phyloP scores from a whole-genome alignment of 1,140 invertebrate species.

The Lysiphlebus fabarum region DNA sequence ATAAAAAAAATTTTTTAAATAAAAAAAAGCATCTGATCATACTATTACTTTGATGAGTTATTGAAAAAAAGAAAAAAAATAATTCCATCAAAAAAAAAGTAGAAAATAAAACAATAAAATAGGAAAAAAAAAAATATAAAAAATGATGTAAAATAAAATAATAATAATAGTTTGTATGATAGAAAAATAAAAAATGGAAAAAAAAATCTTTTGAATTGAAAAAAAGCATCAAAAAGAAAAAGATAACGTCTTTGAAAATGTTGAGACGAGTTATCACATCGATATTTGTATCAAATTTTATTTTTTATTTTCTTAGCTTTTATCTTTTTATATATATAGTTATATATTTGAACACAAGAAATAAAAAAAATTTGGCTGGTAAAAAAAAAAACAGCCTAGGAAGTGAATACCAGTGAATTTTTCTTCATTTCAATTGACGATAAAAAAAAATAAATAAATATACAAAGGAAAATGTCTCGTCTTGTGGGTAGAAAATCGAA shows the following conservation, averaged over 20 bases:
- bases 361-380: not conserved
- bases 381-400: constrained; percentile 9
- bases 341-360: too few relatives aligned
- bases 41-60: constrained; percentile 1
- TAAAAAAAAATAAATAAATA: too few relatives aligned
- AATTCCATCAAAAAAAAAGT: too few relatives aligned
- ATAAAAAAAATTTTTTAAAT: not conserved
- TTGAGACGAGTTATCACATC: constrained; percentile 15
- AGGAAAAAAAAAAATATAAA: too few relatives aligned
- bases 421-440: too few relatives aligned
- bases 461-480: too few relatives aligned
- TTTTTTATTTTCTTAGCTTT: constrained; percentile 1
- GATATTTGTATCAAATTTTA: constrained; percentile 6
- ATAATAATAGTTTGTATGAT: too few relatives aligned
- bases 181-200: too few relatives aligned
- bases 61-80: too few relatives aligned
- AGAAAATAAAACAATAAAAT: too few relatives aligned
- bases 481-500: too few relatives aligned
- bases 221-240: constrained; percentile 9
- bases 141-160: too few relatives aligned
- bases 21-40: constrained; percentile 11
- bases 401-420: constrained; percentile 1
- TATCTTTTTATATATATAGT: not conserved
- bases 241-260: constrained; percentile 1
- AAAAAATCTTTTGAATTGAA: not conserved